These are phyloP conservation scores for Ptychobarbus kaznakovi DNA, from an alignment of 2,797 vertebrate genomes.

Conservation along the genomic window DNA sequence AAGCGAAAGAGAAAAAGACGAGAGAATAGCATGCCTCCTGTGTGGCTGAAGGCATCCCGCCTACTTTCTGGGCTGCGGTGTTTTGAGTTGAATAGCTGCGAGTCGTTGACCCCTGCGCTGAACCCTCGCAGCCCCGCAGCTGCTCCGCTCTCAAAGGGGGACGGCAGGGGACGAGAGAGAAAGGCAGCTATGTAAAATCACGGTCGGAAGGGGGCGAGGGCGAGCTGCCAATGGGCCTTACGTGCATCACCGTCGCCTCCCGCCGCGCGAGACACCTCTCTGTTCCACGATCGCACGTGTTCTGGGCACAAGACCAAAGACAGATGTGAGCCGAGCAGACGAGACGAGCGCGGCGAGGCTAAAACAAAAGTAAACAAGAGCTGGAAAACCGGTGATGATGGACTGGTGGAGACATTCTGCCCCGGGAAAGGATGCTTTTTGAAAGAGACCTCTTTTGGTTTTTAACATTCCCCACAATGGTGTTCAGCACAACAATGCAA, in stretches of 20 bases:
- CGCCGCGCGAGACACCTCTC: neutral
- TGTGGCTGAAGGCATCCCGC: constrained; percentile 17
- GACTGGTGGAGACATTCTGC: neutral
- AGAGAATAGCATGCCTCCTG: constrained; percentile 30
- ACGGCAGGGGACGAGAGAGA: neutral
- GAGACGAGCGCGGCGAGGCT: neutral
- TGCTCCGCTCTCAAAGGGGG: neutral
- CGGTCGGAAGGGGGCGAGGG: constrained; percentile 14
- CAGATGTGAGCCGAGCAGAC: constrained; percentile 34
- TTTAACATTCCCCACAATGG: neutral
- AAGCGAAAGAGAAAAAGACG: constrained; percentile 2
- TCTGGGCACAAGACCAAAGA: constrained; percentile 44
- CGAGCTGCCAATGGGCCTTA: neutral
- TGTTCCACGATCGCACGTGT: neutral
- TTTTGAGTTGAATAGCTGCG: constrained; percentile 44
- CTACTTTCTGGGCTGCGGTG: constrained; percentile 35
- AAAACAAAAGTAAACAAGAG: constrained; percentile 34
- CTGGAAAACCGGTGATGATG: neutral
- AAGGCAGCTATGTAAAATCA: neutral
- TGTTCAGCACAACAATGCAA: neutral
- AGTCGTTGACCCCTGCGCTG: constrained; percentile 53
- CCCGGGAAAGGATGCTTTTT: neutral
- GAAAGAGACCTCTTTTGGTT: neutral
- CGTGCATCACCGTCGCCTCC: neutral
- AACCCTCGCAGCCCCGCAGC: constrained; percentile 37